phyloP scores from a whole-genome alignment of 2,113 vertebrate genomes.

The Gallinago jamesoni region DNA sequence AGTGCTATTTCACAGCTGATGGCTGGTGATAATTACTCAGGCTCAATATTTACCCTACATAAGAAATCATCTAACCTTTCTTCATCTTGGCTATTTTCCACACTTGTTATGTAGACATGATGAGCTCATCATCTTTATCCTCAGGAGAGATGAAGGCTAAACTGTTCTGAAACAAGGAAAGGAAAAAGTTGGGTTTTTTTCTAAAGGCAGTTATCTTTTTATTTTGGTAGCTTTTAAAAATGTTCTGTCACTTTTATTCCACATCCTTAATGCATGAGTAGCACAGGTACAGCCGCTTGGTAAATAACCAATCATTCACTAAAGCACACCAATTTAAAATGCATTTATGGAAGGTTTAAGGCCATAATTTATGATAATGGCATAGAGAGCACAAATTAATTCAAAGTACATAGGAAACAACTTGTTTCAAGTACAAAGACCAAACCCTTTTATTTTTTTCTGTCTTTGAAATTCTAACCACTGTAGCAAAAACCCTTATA shows the following conservation, averaged over 20 bases:
- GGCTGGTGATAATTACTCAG: constrained; percentile 44
- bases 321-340: constrained; percentile 69
- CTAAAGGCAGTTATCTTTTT: neutral
- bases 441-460: neutral
- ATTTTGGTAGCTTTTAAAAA: constrained; percentile 27
- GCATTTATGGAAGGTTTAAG: constrained; percentile 65
- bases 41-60: constrained; percentile 49
- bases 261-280: constrained; percentile 53
- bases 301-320: constrained; percentile 74
- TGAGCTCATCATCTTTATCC: constrained; percentile 30
- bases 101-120: constrained; percentile 9
- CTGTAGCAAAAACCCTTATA: neutral
- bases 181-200: neutral
- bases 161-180: constrained; percentile 3
- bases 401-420: constrained; percentile 62
- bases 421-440: constrained; percentile 56
- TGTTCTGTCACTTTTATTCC: constrained; percentile 46
- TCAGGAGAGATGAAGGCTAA: neutral
- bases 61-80: constrained; percentile 44
- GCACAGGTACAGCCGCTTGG: constrained; percentile 44
- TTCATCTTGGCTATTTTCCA: constrained; percentile 36
- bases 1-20: constrained; percentile 54
- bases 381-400: constrained; percentile 71
- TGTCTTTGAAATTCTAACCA: constrained; percentile 35
- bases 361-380: constrained; percentile 73